Percentiles rank a stretch among this genome's conserved stretches.
Conservation (phyloP, 2,113 vertebrate genomes). For the Struthidea cinerea region DNA sequence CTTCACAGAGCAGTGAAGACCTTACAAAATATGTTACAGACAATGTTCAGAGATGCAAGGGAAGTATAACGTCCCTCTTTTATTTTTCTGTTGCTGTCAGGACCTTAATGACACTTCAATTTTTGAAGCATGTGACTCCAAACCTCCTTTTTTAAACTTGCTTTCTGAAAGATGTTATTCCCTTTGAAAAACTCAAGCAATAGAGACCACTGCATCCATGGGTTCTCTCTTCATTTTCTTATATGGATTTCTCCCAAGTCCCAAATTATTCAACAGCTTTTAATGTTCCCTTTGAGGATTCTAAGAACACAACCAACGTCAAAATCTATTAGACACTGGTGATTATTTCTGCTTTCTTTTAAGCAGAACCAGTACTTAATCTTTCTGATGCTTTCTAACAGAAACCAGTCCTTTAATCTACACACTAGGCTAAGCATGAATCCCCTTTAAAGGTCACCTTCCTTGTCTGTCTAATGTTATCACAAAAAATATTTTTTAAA, state of each 20-base stretch:
- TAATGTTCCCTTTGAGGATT: slow-evolving; percentile 41
- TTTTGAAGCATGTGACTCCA: slow-evolving; percentile 31
- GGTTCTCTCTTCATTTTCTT: background rate
- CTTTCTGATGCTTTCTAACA: slow-evolving; percentile 36
- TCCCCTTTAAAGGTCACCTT: slow-evolving; percentile 54
- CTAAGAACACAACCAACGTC: slow-evolving; percentile 11
- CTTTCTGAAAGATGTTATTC: slow-evolving; percentile 23
- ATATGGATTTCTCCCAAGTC: background rate
- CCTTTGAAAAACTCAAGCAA: slow-evolving; percentile 16
- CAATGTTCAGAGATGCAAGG: background rate
- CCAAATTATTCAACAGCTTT: slow-evolving; percentile 57
- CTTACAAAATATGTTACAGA: background rate
- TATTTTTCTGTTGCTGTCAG: background rate
- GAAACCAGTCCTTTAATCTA: background rate
- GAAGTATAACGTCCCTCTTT: background rate
- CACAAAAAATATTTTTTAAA: slow-evolving; percentile 12
- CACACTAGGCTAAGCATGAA: background rate
- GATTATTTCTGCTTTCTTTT: slow-evolving; percentile 45
- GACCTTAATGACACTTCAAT: background rate
- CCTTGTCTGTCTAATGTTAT: slow-evolving; percentile 16
- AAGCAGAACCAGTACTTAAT: slow-evolving; percentile 20
- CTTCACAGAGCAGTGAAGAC: background rate
- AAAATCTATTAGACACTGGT: slow-evolving; percentile 29
- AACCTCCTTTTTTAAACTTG: slow-evolving; percentile 40
- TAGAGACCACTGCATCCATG: background rate